phyloP scores from a whole-genome alignment of 2,113 vertebrate genomes.

The Amphiprion percula region DNA sequence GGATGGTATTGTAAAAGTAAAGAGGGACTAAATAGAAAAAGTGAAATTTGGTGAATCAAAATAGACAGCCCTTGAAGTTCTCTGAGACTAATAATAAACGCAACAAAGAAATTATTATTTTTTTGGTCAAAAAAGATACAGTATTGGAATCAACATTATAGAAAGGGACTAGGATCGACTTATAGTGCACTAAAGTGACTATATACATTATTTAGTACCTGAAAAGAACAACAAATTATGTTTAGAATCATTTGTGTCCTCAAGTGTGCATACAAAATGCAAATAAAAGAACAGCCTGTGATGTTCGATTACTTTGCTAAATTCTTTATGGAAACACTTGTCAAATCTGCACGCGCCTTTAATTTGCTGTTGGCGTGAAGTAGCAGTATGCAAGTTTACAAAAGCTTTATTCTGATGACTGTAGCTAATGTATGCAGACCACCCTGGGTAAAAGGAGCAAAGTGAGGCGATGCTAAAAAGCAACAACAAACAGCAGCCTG shows the following conservation, averaged over 20 bases:
- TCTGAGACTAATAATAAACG: background rate
- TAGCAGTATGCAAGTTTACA: constrained; percentile 6
- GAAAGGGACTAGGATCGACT: background rate
- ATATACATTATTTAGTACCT: background rate
- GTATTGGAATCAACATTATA: background rate
- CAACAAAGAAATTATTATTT: background rate
- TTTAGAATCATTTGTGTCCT: too few relatives aligned
- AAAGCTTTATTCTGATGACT: constrained; percentile 8
- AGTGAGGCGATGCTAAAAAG: constrained; percentile 23
- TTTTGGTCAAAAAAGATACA: background rate
- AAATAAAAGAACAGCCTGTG: background rate
- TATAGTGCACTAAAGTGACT: background rate
- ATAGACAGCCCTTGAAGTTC: background rate
- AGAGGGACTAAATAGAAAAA: background rate
- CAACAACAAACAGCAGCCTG: constrained; percentile 48
- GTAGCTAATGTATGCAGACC: constrained; percentile 7
- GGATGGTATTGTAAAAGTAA: background rate
- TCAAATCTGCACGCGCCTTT: background rate
- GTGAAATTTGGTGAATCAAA: constrained; percentile 7
- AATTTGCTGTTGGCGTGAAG: constrained; percentile 14
- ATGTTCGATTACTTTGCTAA: background rate
- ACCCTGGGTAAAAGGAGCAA: constrained; percentile 34
- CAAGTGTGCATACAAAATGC: too few relatives aligned
- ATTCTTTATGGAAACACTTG: background rate
- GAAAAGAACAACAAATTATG: background rate